phyloP scores from a whole-genome alignment of 2,888 invertebrate species.

The Apantesis nais region DNA sequence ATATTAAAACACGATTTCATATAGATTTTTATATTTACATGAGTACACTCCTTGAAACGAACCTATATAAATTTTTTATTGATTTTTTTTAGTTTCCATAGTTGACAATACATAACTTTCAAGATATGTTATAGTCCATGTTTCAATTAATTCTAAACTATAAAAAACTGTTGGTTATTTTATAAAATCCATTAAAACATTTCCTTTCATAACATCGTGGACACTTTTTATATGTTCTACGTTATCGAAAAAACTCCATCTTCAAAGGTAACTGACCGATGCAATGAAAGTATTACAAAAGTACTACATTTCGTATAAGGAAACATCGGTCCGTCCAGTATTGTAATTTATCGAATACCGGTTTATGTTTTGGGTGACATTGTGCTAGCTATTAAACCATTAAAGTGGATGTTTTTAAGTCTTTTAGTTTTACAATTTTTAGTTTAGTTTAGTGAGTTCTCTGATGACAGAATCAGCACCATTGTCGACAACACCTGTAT shows the following conservation, averaged over 20 bases:
- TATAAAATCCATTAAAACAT: background rate
- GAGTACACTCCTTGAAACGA: too few species aligned
- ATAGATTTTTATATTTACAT: too few species aligned
- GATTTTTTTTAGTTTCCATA: too few species aligned
- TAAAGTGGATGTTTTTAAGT: background rate
- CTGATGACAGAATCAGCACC: too few species aligned
- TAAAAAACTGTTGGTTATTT: background rate
- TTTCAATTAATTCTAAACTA: background rate
- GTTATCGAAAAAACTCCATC: slow-evolving; percentile 39
- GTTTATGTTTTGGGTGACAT: slow-evolving; percentile 7
- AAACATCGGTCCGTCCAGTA: slow-evolving; percentile 19
- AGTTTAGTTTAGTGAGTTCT: too few species aligned
- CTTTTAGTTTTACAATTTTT: background rate
- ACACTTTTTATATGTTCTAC: slow-evolving; percentile 12
- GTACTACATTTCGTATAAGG: slow-evolving; percentile 35
- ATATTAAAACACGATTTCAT: too few species aligned
- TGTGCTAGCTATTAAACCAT: background rate
- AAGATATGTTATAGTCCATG: background rate
- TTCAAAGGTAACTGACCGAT: slow-evolving; percentile 35
- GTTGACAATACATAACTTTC: too few species aligned
- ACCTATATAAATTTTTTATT: too few species aligned
- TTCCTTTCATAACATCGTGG: background rate
- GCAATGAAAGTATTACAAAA: slow-evolving; percentile 33
- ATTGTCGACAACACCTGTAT: background rate
- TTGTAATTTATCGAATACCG: slow-evolving; percentile 17